phyloP scores from a whole-genome alignment of 2,797 vertebrate species.

The Coregonus suidteri region DNA sequence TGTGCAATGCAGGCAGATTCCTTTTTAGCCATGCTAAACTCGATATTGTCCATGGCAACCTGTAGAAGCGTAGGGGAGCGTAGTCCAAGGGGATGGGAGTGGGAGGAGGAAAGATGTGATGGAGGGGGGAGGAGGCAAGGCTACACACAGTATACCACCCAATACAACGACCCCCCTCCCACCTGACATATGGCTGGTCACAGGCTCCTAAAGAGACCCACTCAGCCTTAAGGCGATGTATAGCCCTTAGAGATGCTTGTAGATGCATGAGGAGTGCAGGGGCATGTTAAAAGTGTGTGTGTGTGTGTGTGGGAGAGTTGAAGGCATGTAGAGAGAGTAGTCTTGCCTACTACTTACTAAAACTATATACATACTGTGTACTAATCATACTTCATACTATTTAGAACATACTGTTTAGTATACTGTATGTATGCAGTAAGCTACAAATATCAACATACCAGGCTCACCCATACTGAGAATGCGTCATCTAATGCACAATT shows the following conservation, averaged over 20 bases:
- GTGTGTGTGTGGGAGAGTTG: no score
- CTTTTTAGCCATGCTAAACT: slow-evolving; percentile 65
- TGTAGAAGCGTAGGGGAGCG: slow-evolving; percentile 37
- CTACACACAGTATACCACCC: slow-evolving; percentile 5
- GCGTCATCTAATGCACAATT: no score
- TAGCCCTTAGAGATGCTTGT: slow-evolving; percentile 80
- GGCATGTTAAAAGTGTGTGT: slow-evolving; percentile 40
- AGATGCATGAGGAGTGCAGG: slow-evolving; percentile 67
- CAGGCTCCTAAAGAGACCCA: slow-evolving; percentile 46
- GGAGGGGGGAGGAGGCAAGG: background rate
- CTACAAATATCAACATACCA: no score
- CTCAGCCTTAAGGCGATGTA: slow-evolving; percentile 75
- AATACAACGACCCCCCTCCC: slow-evolving; percentile 36
- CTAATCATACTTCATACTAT: no score
- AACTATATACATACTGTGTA: no score
- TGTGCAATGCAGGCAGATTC: slow-evolving; percentile 57
- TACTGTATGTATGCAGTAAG: no score
- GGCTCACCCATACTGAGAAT: no score
- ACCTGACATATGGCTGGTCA: slow-evolving; percentile 7
- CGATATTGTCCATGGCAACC: slow-evolving; percentile 70
- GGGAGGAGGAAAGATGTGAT: background rate
- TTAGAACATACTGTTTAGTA: no score
- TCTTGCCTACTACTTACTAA: no score
- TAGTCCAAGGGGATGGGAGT: slow-evolving; percentile 13
- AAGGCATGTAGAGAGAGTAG: slow-evolving; percentile 9